Conservation (phyloP, 2,797 vertebrate genomes). For the Australoheros facetus region DNA sequence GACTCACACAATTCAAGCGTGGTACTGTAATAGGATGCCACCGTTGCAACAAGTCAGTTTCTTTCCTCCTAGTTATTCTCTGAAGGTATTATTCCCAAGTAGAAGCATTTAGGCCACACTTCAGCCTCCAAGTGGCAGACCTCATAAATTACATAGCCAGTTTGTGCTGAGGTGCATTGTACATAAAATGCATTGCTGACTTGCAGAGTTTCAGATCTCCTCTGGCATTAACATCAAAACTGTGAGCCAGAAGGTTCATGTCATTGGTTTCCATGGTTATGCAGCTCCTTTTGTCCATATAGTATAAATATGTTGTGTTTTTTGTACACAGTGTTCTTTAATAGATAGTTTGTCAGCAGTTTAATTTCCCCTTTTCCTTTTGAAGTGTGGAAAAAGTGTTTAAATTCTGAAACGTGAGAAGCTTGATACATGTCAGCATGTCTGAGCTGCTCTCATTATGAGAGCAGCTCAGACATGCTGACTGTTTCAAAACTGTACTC, state of each 20-base stretch:
- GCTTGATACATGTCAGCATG: background rate
- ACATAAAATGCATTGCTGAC: background rate
- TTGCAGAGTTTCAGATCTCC: background rate
- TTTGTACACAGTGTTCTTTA: too few species aligned
- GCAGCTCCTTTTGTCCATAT: background rate
- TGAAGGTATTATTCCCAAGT: background rate
- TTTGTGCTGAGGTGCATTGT: background rate
- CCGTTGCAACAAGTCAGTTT: too few species aligned
- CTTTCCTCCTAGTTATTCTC: background rate
- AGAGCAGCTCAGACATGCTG: too few species aligned
- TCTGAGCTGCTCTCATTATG: constrained; percentile 3
- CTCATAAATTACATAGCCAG: background rate
- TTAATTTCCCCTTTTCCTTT: background rate
- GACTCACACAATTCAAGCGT: too few species aligned
- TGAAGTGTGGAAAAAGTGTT: background rate
- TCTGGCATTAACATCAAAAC: background rate
- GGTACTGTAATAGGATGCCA: too few species aligned
- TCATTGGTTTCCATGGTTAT: background rate
- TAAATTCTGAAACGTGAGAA: background rate
- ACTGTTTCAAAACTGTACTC: background rate
- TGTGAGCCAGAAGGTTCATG: background rate
- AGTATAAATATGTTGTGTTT: background rate
- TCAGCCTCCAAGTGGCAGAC: background rate
- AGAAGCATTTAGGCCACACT: background rate
- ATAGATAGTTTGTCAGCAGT: too few species aligned